These are phyloP conservation scores for Phalera bucephala DNA, from an alignment of 2,888 invertebrate species.

Conservation along the genomic window DNA sequence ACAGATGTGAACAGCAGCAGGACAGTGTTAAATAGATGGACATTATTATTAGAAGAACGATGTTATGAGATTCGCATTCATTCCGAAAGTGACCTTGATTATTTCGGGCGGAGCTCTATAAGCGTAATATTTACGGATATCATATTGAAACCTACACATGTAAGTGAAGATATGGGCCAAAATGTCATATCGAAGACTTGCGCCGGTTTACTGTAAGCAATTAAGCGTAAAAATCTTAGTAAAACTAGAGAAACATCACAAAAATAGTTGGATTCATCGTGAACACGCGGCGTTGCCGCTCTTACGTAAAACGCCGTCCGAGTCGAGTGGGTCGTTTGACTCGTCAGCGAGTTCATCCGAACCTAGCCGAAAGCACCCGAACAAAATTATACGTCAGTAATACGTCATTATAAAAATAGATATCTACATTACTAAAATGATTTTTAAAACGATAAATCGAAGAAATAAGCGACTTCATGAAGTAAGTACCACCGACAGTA, in stretches of 20 bases:
- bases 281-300: slow-evolving; percentile 69
- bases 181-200: not conserved
- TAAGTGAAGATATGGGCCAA: not conserved
- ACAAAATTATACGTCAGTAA: slow-evolving; percentile 41
- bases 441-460: too few species aligned
- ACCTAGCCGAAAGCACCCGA: slow-evolving; percentile 44
- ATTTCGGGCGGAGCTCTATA: not conserved
- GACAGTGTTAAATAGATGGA: too few species aligned
- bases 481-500: too few species aligned
- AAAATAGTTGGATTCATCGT: slow-evolving; percentile 22
- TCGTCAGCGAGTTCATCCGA: slow-evolving; percentile 45
- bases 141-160: not conserved
- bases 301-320: slow-evolving; percentile 42
- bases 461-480: too few species aligned
- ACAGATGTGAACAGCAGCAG: too few species aligned
- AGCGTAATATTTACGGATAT: not conserved
- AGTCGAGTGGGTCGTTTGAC: slow-evolving; percentile 53
- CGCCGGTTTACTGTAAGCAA: not conserved
- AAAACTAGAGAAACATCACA: slow-evolving; percentile 11
- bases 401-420: slow-evolving; percentile 39
- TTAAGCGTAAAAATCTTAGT: not conserved
- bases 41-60: too few species aligned
- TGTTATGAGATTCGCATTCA: too few species aligned
- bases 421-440: too few species aligned
- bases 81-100: not conserved